Percentiles rank a stretch among this genome's conserved stretches.
Evolutionary conservation across 2,797 vertebrate species (phyloP).

Genomic region (Serranus cabrilla): DNA sequence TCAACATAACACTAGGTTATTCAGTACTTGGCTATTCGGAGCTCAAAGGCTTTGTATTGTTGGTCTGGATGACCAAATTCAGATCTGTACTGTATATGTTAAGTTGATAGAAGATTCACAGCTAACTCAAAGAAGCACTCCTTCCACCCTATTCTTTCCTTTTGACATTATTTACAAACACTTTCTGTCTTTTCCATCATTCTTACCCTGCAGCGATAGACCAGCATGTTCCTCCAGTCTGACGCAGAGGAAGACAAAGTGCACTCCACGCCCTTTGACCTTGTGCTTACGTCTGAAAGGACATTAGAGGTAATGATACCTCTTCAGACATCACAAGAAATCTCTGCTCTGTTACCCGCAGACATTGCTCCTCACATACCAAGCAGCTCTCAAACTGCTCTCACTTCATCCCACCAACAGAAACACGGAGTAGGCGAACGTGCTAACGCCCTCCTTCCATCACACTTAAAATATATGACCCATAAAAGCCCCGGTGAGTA

Average conservation of each 20-base stretch:
- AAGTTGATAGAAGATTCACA: not conserved
- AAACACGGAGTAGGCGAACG: constrained; percentile 31
- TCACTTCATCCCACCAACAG: constrained; percentile 6
- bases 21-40: no score
- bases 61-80: no score
- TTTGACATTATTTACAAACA: not conserved
- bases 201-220: constrained; percentile 5
- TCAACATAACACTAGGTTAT: no score
- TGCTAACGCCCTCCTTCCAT: constrained; percentile 50
- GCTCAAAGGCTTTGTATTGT: no score
- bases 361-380: constrained; percentile 52
- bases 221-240: constrained; percentile 24
- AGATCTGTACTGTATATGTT: no score
- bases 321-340: constrained; percentile 67
- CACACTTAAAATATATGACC: constrained; percentile 73
- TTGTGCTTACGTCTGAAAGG: constrained; percentile 62
- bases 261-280: constrained; percentile 68
- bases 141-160: not conserved
- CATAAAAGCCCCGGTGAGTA: constrained; percentile 52
- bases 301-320: constrained; percentile 69
- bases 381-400: constrained; percentile 35
- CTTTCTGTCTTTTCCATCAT: constrained; percentile 15
- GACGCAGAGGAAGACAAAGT: constrained; percentile 45
- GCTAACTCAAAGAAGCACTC: not conserved
- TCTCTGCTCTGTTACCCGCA: constrained; percentile 55